Conservation (phyloP, 2,888 invertebrate genomes). For the Chalcosyrphus nemorum region DNA sequence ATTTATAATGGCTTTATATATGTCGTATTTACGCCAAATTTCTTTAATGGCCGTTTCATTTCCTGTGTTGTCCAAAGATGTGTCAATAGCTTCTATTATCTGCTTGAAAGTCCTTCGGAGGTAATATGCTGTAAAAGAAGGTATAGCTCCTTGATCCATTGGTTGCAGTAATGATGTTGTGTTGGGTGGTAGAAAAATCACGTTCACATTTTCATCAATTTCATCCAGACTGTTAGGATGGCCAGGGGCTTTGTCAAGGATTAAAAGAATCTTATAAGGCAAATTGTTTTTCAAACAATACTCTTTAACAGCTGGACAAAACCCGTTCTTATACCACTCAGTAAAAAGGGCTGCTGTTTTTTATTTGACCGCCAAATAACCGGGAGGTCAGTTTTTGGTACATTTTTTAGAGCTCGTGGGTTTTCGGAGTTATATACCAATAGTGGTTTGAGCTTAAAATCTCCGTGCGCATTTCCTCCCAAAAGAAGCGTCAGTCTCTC, state of each 20-base stretch:
- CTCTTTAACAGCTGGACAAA: constrained; percentile 58
- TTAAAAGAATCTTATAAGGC: constrained; percentile 66
- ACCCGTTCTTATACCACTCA: constrained; percentile 71
- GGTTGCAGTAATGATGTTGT: constrained; percentile 72
- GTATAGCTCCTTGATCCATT: constrained; percentile 72
- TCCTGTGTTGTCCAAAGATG: not conserved
- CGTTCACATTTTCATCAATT: constrained; percentile 42
- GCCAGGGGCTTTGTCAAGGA: constrained; percentile 74
- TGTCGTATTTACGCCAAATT: not conserved
- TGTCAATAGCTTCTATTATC: constrained; percentile 26
- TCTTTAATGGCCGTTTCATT: not conserved
- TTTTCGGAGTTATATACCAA: constrained; percentile 75
- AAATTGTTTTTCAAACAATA: constrained; percentile 59
- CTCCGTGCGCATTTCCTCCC: not conserved
- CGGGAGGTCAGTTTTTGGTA: constrained; percentile 74
- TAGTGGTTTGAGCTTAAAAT: constrained; percentile 74
- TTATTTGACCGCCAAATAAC: constrained; percentile 75
- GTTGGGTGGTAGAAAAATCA: constrained; percentile 75
- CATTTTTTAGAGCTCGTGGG: constrained; percentile 74
- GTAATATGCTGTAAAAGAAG: constrained; percentile 72
- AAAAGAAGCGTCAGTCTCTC: not conserved
- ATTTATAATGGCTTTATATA: not conserved
- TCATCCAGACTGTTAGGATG: constrained; percentile 51
- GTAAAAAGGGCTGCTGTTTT: constrained; percentile 71
- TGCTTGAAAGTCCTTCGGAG: constrained; percentile 43